A percentile compares a stretch with the other conserved stretches of the same genome.
Conservation (phyloP, 2,113 vertebrate species). For the Oxyruncus cristatus region DNA sequence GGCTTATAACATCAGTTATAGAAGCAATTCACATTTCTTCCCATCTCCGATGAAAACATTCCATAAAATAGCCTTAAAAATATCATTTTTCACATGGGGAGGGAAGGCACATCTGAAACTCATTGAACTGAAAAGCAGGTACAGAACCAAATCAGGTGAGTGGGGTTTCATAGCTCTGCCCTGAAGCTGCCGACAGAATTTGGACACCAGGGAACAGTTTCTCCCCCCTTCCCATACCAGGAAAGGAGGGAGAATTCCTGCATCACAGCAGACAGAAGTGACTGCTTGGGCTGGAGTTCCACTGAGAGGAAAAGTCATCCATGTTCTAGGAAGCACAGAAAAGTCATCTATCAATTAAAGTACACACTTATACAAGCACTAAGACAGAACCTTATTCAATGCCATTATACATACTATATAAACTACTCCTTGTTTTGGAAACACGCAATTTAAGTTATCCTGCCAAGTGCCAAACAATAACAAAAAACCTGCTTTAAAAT, state of each 20-base stretch:
- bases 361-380: fast-evolving
- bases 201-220: neutral
- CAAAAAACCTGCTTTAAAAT: neutral
- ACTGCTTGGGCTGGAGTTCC: neutral
- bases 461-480: neutral
- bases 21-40: neutral
- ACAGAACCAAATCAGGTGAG: fast-evolving
- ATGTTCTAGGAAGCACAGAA: neutral
- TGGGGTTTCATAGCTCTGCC: fast-evolving
- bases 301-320: neutral
- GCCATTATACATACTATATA: neutral
- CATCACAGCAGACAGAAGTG: neutral
- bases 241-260: neutral
- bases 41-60: neutral
- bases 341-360: neutral
- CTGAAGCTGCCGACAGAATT: neutral
- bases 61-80: neutral
- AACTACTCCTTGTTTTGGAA: neutral
- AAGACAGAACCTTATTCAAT: neutral
- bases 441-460: neutral
- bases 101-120: neutral
- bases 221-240: neutral
- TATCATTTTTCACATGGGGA: fast-evolving
- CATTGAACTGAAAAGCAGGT: fast-evolving
- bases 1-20: neutral